Percentiles rank a stretch among this genome's conserved stretches.
Conservation (phyloP, 2,113 vertebrate species). For the Dicrurus megarhynchus region DNA sequence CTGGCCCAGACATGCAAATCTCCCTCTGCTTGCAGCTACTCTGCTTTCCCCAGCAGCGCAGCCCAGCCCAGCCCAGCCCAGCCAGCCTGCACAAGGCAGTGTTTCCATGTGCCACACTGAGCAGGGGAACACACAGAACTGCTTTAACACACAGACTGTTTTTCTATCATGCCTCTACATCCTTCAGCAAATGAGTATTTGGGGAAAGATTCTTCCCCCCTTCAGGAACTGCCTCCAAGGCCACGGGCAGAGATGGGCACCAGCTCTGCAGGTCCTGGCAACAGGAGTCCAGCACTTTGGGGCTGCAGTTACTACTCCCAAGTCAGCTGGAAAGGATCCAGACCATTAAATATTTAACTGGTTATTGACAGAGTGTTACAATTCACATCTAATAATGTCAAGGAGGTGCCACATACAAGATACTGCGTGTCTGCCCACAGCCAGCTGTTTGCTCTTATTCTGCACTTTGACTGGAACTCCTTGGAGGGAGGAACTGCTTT, state of each 20-base stretch:
- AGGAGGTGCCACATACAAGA: conserved; percentile 23
- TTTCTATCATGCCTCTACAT: neutral
- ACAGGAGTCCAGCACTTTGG: neutral
- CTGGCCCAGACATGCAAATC: neutral
- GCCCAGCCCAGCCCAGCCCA: neutral
- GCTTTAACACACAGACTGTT: neutral
- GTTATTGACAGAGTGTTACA: conserved; percentile 18
- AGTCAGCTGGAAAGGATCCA: neutral
- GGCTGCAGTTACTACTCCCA: neutral
- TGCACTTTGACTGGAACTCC: neutral
- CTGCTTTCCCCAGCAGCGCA: neutral
- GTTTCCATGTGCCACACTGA: neutral
- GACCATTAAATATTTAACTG: neutral
- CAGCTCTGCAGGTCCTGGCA: neutral
- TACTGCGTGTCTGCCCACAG: neutral
- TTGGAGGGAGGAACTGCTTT: neutral
- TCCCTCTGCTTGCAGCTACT: neutral
- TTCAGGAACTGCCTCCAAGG: neutral
- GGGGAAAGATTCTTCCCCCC: neutral
- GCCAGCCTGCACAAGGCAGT: neutral
- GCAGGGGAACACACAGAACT: neutral
- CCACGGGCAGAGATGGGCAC: accelerated
- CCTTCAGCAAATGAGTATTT: neutral
- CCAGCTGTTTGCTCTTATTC: conserved; percentile 27
- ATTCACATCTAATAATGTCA: conserved; percentile 10